phyloP scores from a whole-genome alignment of 2,113 vertebrate species.

The Reinhardtius hippoglossoides region DNA sequence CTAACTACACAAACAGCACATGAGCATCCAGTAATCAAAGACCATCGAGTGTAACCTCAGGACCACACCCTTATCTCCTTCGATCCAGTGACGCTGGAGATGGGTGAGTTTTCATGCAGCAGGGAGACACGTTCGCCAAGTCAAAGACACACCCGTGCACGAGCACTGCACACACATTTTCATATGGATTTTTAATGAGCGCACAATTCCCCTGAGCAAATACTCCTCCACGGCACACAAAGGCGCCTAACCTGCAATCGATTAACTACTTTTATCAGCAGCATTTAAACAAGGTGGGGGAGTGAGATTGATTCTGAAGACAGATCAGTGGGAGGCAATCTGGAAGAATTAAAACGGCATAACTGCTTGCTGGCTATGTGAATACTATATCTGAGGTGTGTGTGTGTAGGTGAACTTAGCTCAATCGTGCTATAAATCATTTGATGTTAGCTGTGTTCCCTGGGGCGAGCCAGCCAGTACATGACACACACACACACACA shows the following conservation, averaged over 20 bases:
- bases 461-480: constrained; percentile 30
- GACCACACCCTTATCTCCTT: background rate
- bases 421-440: constrained; percentile 64
- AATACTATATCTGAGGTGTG: constrained; percentile 10
- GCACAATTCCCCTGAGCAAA: constrained; percentile 39
- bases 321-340: constrained; percentile 49
- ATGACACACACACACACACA: constrained; percentile 18
- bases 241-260: constrained; percentile 49
- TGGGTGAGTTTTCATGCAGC: background rate
- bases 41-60: background rate
- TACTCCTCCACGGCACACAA: constrained; percentile 8
- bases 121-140: background rate
- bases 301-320: constrained; percentile 63
- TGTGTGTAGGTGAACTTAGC: constrained; percentile 53
- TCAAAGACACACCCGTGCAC: background rate
- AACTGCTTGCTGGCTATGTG: constrained; percentile 27
- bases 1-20: too few relatives aligned
- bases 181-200: constrained; percentile 57
- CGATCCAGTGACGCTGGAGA: background rate
- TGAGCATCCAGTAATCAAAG: too few relatives aligned
- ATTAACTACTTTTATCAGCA: constrained; percentile 69
- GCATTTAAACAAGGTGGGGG: constrained; percentile 57
- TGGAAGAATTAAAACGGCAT: constrained; percentile 70
- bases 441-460: constrained; percentile 52
- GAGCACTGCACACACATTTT: background rate